phyloP scores from a whole-genome alignment of 2,797 vertebrate species.

The Sebastes miniatus region DNA sequence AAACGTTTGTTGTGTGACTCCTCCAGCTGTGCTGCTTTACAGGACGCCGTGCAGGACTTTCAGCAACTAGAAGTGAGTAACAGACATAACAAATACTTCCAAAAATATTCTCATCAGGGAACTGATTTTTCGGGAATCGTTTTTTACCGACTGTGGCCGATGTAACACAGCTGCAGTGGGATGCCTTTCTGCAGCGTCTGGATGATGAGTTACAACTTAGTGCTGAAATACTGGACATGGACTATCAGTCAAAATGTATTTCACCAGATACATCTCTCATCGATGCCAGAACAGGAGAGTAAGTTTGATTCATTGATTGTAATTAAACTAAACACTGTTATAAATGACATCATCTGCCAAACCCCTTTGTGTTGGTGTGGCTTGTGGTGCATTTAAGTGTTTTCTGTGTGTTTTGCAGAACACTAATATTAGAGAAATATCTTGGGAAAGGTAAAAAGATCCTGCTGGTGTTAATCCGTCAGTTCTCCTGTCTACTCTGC shows the following conservation, averaged over 20 bases:
- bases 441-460: slow-evolving; percentile 48
- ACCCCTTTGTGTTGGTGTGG: too few species aligned
- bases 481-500: slow-evolving; percentile 67
- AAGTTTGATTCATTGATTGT: slow-evolving; percentile 3
- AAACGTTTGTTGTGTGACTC: background rate
- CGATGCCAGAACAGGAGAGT: slow-evolving; percentile 56
- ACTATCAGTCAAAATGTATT: slow-evolving; percentile 26
- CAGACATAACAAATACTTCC: background rate
- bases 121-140: background rate
- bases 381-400: background rate
- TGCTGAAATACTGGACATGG: background rate
- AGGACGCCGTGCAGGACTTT: slow-evolving; percentile 33
- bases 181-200: slow-evolving; percentile 59
- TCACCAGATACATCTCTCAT: slow-evolving; percentile 43
- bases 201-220: slow-evolving; percentile 54
- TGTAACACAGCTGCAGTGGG: slow-evolving; percentile 57
- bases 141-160: slow-evolving; percentile 15
- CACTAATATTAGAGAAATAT: slow-evolving; percentile 46
- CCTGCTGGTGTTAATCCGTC: slow-evolving; percentile 63
- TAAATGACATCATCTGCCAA: background rate
- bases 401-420: slow-evolving; percentile 27
- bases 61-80: slow-evolving; percentile 48
- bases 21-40: slow-evolving; percentile 41
- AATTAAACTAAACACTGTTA: background rate
- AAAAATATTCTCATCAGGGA: background rate